Conservation (phyloP, 2,888 invertebrate species). For the Mythimna ferrago region DNA sequence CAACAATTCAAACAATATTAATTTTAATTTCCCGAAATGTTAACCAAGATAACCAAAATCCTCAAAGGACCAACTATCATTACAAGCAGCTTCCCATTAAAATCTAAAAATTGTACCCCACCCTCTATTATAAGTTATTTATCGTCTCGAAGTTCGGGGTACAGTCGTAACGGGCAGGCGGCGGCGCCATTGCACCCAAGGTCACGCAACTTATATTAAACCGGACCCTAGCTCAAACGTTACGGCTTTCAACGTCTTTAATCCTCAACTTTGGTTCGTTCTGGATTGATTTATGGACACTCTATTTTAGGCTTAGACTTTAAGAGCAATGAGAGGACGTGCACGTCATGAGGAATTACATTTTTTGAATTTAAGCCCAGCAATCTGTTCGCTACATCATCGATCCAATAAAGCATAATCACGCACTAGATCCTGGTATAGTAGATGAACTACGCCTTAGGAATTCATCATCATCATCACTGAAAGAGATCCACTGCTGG, state of each 20-base stretch:
- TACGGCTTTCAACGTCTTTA: slow-evolving; percentile 60
- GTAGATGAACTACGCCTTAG: no score
- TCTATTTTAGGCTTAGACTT: slow-evolving; percentile 33
- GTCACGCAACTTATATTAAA: slow-evolving; percentile 63
- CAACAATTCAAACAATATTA: neutral
- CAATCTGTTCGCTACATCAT: no score
- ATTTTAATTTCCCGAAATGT: neutral
- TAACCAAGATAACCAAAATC: neutral
- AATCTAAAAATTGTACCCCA: slow-evolving; percentile 48
- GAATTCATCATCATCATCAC: no score
- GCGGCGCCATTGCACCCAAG: slow-evolving; percentile 57
- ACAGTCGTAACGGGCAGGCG: slow-evolving; percentile 66
- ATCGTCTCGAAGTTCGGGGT: slow-evolving; percentile 63
- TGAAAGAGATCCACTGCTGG: no score
- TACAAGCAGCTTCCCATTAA: slow-evolving; percentile 43
- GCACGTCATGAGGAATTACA: neutral
- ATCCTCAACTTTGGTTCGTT: slow-evolving; percentile 55
- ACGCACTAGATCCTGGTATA: no score
- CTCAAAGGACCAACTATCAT: slow-evolving; percentile 17
- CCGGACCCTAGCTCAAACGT: slow-evolving; percentile 55
- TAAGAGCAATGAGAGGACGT: neutral
- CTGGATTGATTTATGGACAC: slow-evolving; percentile 58
- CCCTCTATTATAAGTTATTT: slow-evolving; percentile 67
- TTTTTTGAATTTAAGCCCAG: neutral
- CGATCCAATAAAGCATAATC: no score